Evolutionary conservation across 2,113 vertebrate genomes (phyloP).

Genomic region (Dicrurus megarhynchus): DNA sequence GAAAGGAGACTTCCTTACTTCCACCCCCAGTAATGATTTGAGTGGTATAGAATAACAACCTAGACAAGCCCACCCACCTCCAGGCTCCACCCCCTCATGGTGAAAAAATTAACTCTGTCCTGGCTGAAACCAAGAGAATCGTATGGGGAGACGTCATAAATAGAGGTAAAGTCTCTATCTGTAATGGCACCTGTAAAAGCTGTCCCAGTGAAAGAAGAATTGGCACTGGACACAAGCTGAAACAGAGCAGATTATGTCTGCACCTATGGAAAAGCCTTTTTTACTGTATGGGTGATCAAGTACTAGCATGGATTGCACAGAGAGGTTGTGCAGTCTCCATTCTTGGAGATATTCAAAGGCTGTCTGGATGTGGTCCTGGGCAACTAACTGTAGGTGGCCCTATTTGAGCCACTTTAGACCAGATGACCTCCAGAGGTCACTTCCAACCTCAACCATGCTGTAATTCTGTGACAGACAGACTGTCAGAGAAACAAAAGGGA

Average conservation of each 20-base stretch:
- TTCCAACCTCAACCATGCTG: neutral
- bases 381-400: neutral
- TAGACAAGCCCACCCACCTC: neutral
- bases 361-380: neutral
- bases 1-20: neutral
- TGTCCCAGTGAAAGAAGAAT: neutral
- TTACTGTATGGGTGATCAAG: neutral
- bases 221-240: neutral
- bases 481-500: neutral
- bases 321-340: neutral
- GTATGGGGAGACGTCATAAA: neutral
- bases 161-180: neutral
- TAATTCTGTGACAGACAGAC: neutral
- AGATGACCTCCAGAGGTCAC: neutral
- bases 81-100: neutral
- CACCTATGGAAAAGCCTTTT: neutral
- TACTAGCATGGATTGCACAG: neutral
- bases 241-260: neutral
- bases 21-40: accelerated
- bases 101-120: neutral
- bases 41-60: too few species aligned
- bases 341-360: neutral
- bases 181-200: neutral
- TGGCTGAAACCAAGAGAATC: neutral
- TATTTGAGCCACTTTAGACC: neutral